phyloP scores from a whole-genome alignment of 2,888 invertebrate species.

The Xestoiulus laeticollis region DNA sequence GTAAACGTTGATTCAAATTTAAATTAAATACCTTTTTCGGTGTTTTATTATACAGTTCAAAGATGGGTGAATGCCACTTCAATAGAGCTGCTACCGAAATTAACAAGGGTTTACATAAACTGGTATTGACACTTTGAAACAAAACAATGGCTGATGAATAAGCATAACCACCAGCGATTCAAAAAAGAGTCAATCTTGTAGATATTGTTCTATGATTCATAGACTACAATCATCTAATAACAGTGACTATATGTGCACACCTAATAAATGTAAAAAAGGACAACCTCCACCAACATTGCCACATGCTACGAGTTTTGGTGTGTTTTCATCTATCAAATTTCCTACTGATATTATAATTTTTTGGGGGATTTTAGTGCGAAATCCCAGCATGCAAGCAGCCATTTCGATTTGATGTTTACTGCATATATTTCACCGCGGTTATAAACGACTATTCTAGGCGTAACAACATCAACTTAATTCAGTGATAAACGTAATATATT shows the following conservation, averaged over 20 bases:
- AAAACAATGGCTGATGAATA: constrained; percentile 2
- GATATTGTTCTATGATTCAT: background rate
- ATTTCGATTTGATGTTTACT: background rate
- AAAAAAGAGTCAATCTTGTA: background rate
- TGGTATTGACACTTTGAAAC: background rate
- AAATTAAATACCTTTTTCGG: background rate
- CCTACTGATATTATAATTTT: constrained; percentile 19
- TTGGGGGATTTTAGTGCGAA: background rate
- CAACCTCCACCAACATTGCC: background rate
- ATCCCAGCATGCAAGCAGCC: background rate
- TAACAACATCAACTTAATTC: too few species aligned
- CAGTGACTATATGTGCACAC: background rate
- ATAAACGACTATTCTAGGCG: too few species aligned
- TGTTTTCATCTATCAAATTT: background rate
- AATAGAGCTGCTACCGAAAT: background rate
- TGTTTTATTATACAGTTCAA: background rate
- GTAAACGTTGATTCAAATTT: background rate
- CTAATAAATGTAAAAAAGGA: background rate
- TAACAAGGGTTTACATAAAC: background rate
- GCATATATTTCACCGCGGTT: background rate
- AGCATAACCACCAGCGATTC: background rate
- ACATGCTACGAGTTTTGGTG: background rate
- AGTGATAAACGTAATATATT: too few species aligned
- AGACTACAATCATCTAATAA: background rate
- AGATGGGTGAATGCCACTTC: background rate